Percentiles rank a stretch among this genome's conserved stretches.
phyloP scores from a whole-genome alignment of 2,888 invertebrate genomes.

The Drosophila subsilvestris region DNA sequence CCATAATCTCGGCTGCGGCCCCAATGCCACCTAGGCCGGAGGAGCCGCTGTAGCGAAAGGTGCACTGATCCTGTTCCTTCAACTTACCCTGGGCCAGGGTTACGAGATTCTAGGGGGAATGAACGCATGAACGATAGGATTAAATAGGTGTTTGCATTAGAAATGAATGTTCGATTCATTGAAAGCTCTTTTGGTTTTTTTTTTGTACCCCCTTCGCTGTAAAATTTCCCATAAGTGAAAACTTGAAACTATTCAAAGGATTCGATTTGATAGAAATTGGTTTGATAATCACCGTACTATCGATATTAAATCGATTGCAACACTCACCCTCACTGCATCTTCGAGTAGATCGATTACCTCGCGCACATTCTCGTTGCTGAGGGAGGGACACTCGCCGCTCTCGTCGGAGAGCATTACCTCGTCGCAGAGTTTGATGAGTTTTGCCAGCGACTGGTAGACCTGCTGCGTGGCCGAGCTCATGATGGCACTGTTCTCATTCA shows the following conservation, averaged over 20 bases:
- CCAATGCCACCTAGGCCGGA: conserved; percentile 64
- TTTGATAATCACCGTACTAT: neutral
- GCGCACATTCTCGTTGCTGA: conserved; percentile 87
- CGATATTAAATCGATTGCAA: neutral
- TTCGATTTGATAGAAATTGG: no score
- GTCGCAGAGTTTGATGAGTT: conserved; percentile 94
- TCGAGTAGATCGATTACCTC: conserved; percentile 89
- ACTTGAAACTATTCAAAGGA: no score
- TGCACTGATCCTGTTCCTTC: conserved; percentile 85
- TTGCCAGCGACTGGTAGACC: conserved; percentile 93
- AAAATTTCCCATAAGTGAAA: no score
- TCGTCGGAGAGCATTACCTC: conserved; percentile 91
- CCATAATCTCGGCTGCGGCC: conserved; percentile 70
- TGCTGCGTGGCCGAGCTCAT: conserved; percentile 91
- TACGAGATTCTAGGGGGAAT: conserved; percentile 87
- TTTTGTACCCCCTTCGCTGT: no score
- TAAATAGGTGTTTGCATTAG: neutral
- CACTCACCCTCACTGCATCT: conserved; percentile 88
- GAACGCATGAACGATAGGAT: neutral
- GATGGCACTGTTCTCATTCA: conserved; percentile 83
- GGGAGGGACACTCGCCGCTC: conserved; percentile 82
- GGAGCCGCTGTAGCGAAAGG: conserved; percentile 73
- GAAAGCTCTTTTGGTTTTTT: neutral
- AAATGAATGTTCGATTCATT: neutral
- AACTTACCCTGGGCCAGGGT: conserved; percentile 93